Percentiles rank a stretch among this genome's conserved stretches.
phyloP scores from a whole-genome alignment of 64 coral and sea anemone genomes.

The Montipora capricornis region DNA sequence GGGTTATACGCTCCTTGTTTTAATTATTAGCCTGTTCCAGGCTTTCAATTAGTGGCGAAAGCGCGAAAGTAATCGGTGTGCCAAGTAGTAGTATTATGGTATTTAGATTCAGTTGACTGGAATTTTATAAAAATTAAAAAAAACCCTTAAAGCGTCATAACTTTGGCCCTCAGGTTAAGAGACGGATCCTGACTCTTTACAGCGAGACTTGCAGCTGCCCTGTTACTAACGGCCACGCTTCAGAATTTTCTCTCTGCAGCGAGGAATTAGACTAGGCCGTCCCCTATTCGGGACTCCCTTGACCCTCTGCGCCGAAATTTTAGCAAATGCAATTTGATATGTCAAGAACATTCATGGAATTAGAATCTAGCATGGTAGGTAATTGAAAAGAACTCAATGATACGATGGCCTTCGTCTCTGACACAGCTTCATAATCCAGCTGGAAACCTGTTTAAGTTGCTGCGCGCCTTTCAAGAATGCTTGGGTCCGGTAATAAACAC shows the following conservation, averaged over 20 bases:
- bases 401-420: neutral
- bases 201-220: conserved; percentile 23
- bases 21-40: neutral
- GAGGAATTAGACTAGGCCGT: conserved; percentile 24
- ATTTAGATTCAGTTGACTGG: no score
- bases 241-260: conserved; percentile 17
- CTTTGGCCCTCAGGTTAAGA: conserved; percentile 21
- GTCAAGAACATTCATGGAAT: neutral
- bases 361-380: neutral
- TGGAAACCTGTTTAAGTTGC: neutral
- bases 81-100: no score
- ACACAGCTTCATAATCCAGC: neutral
- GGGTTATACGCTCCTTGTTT: no score
- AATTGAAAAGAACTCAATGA: conserved; percentile 35
- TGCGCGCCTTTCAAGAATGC: neutral
- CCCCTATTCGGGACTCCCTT: neutral
- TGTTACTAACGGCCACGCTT: conserved; percentile 13
- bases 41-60: neutral
- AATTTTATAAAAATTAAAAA: no score
- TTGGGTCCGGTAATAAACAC: neutral
- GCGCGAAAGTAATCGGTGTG: no score
- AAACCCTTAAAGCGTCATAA: neutral
- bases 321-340: neutral
- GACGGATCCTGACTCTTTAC: neutral
- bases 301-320: neutral